These are phyloP conservation scores for Nematostella vectensis DNA, from an alignment of 92 coral and sea anemone species.

Conservation along the genomic window DNA sequence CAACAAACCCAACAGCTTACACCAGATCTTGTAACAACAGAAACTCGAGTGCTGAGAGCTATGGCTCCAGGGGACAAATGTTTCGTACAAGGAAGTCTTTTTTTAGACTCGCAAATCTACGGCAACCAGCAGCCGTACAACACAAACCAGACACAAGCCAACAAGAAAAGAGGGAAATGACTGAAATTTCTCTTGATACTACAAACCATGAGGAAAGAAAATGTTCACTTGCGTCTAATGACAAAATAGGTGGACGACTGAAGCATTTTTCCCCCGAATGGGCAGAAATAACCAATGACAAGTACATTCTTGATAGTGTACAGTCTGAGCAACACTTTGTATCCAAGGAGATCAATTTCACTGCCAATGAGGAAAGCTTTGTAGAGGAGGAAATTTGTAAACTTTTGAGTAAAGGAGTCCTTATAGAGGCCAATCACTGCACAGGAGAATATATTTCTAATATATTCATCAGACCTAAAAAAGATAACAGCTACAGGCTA, in stretches of 20 bases:
- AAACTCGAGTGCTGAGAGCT: constrained; percentile 3
- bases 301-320: constrained; percentile 34
- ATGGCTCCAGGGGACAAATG: constrained; percentile 3
- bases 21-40: not conserved
- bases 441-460: constrained; percentile 17
- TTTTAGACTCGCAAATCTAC: constrained; percentile 36
- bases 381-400: too few species aligned
- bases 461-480: constrained; percentile 12
- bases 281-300: constrained; percentile 26
- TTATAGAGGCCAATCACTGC: too few species aligned
- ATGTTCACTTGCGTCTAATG: too few species aligned
- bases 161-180: constrained; percentile 18
- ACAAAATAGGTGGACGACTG: too few species aligned
- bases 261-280: too few species aligned
- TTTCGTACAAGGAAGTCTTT: too few species aligned
- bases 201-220: constrained; percentile 17
- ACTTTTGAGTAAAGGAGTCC: too few species aligned
- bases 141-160: not conserved
- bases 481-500: too few species aligned
- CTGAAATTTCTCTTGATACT: constrained; percentile 8
- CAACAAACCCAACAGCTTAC: not conserved
- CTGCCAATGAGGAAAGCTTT: too few species aligned
- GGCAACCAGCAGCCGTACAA: not conserved
- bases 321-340: constrained; percentile 11
- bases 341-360: constrained; percentile 30